These are phyloP conservation scores for Drosophila bocki DNA, from an alignment of 1,140 invertebrate genomes.

Conservation along the genomic window DNA sequence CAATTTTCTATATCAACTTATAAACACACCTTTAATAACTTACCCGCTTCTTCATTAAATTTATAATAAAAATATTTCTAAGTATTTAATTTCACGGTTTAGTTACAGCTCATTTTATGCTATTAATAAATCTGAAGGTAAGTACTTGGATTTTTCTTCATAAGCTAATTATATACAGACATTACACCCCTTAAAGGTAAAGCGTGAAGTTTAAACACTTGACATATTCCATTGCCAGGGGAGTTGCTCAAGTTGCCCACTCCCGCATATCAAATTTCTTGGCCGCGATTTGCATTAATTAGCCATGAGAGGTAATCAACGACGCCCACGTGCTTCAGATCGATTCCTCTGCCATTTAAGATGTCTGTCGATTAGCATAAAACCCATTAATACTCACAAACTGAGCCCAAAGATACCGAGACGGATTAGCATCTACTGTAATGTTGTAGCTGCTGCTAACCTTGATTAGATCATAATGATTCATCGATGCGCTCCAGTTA, in stretches of 20 bases:
- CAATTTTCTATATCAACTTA: not conserved
- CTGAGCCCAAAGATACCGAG: conserved; percentile 55
- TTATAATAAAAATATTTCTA: not conserved
- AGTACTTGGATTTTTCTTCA: not conserved
- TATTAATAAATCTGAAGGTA: not conserved
- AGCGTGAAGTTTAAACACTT: conserved; percentile 14
- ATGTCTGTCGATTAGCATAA: conserved; percentile 67
- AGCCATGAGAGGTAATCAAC: conserved; percentile 50
- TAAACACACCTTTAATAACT: not conserved
- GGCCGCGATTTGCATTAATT: conserved; percentile 55
- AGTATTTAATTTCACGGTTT: not conserved
- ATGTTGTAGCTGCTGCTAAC: conserved; percentile 40
- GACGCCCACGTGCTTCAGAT: conserved; percentile 61
- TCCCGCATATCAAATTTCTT: conserved; percentile 39
- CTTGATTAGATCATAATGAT: conserved; percentile 2
- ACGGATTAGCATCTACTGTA: conserved; percentile 56
- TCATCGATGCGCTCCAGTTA: conserved; percentile 51
- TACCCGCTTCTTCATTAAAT: not conserved
- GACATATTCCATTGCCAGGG: conserved; percentile 26
- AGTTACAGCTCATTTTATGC: not conserved
- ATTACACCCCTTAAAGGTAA: conserved; percentile 4
- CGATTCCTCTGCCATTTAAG: conserved; percentile 67
- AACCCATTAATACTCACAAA: conserved; percentile 30
- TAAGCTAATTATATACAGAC: not conserved
- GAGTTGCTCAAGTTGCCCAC: conserved; percentile 38